A percentile compares a stretch with the other conserved stretches of the same genome.
Evolutionary conservation across 2,888 invertebrate genomes (phyloP).

Genomic region (Cloeon dipterum): DNA sequence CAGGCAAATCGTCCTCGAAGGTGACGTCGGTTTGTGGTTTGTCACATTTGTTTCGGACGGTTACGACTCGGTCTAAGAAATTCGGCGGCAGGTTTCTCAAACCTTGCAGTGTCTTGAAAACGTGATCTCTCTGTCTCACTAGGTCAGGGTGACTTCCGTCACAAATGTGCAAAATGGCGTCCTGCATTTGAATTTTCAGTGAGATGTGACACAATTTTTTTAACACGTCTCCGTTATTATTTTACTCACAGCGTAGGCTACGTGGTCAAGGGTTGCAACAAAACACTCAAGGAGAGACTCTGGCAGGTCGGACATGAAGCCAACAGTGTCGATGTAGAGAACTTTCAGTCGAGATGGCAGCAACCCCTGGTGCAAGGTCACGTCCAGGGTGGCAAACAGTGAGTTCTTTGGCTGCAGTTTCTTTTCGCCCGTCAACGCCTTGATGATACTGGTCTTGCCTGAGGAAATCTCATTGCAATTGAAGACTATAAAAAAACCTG

Average conservation of each 20-base stretch:
- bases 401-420: conserved; percentile 41
- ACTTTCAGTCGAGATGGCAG: conserved; percentile 40
- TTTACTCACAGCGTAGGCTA: conserved; percentile 34
- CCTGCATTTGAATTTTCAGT: too few species aligned
- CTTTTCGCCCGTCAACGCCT: conserved; percentile 43
- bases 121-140: conserved; percentile 40
- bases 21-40: conserved; percentile 14
- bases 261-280: conserved; percentile 58
- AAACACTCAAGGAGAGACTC: conserved; percentile 56
- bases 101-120: conserved; percentile 33
- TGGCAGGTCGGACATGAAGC: conserved; percentile 69
- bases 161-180: conserved; percentile 53
- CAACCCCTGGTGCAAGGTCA: conserved; percentile 46
- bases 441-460: conserved; percentile 55
- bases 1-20: conserved; percentile 13
- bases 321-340: conserved; percentile 62
- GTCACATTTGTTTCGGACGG: conserved; percentile 56
- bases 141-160: conserved; percentile 55
- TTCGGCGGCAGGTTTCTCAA: conserved; percentile 24
- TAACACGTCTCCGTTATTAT: neutral
- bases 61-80: conserved; percentile 29
- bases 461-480: conserved; percentile 1
- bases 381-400: conserved; percentile 69
- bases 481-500: neutral
- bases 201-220: too few species aligned